Base-by-base conservation (phyloP, 2,113 vertebrate genomes). In the Microtus ochrogaster region DNA sequence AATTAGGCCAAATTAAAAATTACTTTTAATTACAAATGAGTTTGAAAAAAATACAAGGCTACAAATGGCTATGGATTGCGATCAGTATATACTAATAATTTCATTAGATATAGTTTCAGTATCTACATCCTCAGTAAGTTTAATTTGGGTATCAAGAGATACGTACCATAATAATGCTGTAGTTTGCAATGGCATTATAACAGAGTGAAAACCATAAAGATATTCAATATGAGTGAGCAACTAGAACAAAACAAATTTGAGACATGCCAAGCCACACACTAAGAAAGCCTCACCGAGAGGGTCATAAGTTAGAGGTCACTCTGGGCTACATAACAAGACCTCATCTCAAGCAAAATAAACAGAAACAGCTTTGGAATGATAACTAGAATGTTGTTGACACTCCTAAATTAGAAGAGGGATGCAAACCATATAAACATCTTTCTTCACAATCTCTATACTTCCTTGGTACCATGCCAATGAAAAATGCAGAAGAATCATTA, bases 401-500 rank as follows among this genome's bases (percentile, higher is more conserved):
- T 1, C 26, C 55, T 49, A 83, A 47, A 92, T 68, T 86, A 87
- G 28, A 4, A 68, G 26, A 85, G 33, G 84, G 36, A 91, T 44
- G 44, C 21, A 93, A 91, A 95, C 1, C 63, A 28, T 24, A 63
- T 78, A 63, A 92, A 72, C 28, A 22, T 55, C 41, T 14, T 68
- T 49, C 74, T 49, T 72, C 55, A 92, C 36, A 95, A 91, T 97
- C 74, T 39, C 24, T 30, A 44, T 83, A 41, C 72, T 78, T 96
- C 39, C 3, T 91, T 91, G 83, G 58, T 89, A 58, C 41, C 7
- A 22, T 19, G 91, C 89, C 89, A 96, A 63, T 21, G 70, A 79
- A 81, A 94, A 94, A 92, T 70, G n/a, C 70, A 92, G 87, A 91
- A 89, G 91, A 95, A 84, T 94, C 95, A 87, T 89, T 96, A 96